Base-by-base conservation (phyloP, 2,888 invertebrate species). In the Mimumesa dahlbomi region DNA sequence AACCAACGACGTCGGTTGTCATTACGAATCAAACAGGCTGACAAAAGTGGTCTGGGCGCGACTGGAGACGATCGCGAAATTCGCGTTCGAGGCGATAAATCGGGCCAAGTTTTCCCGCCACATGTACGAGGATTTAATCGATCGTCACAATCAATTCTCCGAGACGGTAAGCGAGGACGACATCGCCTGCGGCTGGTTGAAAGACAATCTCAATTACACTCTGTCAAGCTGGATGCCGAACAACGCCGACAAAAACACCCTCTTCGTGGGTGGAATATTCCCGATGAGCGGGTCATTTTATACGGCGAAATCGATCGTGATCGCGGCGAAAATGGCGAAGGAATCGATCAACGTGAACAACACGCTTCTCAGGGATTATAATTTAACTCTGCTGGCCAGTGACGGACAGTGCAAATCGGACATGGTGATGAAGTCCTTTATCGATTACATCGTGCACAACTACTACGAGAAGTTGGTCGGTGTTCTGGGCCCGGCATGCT, bases 401-500 rank as follows among this genome's bases (percentile, higher is more conserved):
- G 92, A 95, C 82, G 95, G 94, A 0, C 91, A 93, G 74, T 96
- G 95, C 85, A 91, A 92, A 61, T 90, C 95, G 0, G 95, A 95
- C 83, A 91, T 92, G 74, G 95, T 94, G 0, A 93, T 95, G 93
- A 94, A 93, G 73, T 91, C 92, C 0, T 95, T 95, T 85, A 94
- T 95, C 58, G 93, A 94, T 71, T 94, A 93, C 83, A 92, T 94
- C 57, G 90, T 92, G 6, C 89, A 90, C 54, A 90, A 91, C 57
- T 87, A 90, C 38, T 92, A 92, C 72, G 87, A 90, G 34, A 91
- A 92, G 49, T 89, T 95, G 66, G 91, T 94, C 64, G 96, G 95
- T 0, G 93, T 96, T 0, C 85, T 95, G 46, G 95, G 96, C 5
- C 95, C 95, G 0, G 95, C 94, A 0, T 96, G 95, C 82, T 94